Evolutionary conservation across 2,888 invertebrate species (phyloP), one percentile per base, ranked within the genome.

Genomic region (Eristalis pertinax): DNA sequence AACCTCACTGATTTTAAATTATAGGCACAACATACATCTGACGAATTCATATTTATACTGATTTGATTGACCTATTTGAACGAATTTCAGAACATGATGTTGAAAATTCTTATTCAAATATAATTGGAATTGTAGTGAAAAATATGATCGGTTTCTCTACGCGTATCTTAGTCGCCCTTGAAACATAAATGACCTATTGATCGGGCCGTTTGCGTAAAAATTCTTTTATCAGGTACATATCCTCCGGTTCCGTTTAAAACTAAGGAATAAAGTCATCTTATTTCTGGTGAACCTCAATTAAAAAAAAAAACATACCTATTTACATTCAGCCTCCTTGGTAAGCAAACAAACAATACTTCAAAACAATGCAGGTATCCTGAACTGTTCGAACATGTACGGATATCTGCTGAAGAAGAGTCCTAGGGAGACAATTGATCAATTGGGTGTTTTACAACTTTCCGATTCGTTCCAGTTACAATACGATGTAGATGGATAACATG

Each of bases 251-350:
- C 56, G 56, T 81, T 69, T 75, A 69, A 81, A 75, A 63, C n/a
- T 67, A 63, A 68, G 75, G 63, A 75, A 81, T 69, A 68, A 68
- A 81, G 80, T 69, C 80, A 81, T 81, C 62, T 81, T 68, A 58
- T 22, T 75, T 81, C 80, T 75, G 80, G 80, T 74, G 75, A 81
- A 75, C 75, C 75, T 75, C 80, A 81, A 75, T 75, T 81, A 69
- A 75, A 81, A 65, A 75, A 63, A 15, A n/a, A 67, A 8, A 32
- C 50, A 7, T 35, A 56, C 13, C 43, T 32, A 32, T 19, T 2
- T 19, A 50, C 50, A 11, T 32, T 19, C 38, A 62, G 58, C 8
- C 50, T 19, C 68, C 35, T 74, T 63, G 35, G 68, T 38, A 63
- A 68, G 41, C 56, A 81, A 81, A 81, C 80, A 81, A 75, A 81